phyloP scores from a whole-genome alignment of 2,113 vertebrate genomes.

The Leptobrachium leishanense region DNA sequence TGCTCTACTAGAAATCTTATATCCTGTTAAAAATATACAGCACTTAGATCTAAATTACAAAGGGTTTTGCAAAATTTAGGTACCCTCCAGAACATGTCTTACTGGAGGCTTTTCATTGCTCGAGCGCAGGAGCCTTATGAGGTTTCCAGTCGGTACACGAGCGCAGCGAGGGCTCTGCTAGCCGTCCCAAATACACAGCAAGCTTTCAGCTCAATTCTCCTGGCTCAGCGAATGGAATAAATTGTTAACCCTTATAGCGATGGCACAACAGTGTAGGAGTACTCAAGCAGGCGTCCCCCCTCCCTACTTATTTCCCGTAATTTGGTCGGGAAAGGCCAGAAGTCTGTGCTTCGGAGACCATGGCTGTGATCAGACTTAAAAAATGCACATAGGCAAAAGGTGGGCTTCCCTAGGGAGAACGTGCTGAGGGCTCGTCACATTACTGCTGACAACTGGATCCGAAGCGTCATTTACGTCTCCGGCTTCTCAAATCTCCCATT shows the following conservation, averaged over 20 bases:
- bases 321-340: conserved; percentile 32
- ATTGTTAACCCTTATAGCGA: conserved; percentile 29
- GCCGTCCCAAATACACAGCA: conserved; percentile 25
- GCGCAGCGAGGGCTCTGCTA: conserved; percentile 19
- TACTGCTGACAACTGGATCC: conserved; percentile 27
- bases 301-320: conserved; percentile 28
- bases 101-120: background rate
- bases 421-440: conserved; percentile 24
- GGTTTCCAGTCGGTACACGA: conserved; percentile 9
- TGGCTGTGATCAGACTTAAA: background rate
- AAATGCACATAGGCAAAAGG: conserved; percentile 19
- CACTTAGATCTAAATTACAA: no score
- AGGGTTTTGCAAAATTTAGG: no score
- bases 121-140: background rate
- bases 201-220: conserved; percentile 36
- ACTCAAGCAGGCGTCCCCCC: background rate
- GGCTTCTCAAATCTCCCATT: conserved; percentile 14
- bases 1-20: background rate
- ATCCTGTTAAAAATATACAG: no score
- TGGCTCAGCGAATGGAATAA: conserved; percentile 39
- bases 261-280: background rate
- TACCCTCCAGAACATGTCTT: background rate
- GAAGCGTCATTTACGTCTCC: conserved; percentile 15
- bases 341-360: conserved; percentile 24
- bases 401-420: conserved; percentile 7